A percentile compares a stretch with the other conserved stretches of the same genome.
These are phyloP conservation scores for Pasiphila rectangulata DNA, from an alignment of 2,888 invertebrate species.

Conservation along the genomic window DNA sequence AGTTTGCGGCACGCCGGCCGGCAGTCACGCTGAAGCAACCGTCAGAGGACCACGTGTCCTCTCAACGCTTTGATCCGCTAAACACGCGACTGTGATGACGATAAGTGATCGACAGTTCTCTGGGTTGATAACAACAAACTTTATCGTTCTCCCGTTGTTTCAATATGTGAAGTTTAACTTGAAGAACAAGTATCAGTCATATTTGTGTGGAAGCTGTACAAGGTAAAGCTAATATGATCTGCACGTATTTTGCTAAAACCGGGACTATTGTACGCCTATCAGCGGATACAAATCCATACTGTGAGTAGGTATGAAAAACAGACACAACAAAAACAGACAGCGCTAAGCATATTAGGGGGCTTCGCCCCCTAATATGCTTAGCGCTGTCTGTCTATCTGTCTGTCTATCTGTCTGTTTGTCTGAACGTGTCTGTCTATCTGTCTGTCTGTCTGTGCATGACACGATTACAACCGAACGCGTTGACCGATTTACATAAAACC, in stretches of 20 bases:
- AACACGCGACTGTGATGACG: conserved; percentile 70
- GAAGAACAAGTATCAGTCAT: conserved; percentile 48
- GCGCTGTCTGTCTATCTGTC: no score
- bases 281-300: conserved; percentile 50
- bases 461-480: no score
- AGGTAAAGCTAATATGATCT: conserved; percentile 74
- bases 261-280: conserved; percentile 57
- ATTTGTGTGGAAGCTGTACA: conserved; percentile 61
- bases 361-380: no score
- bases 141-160: conserved; percentile 45
- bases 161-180: conserved; percentile 53
- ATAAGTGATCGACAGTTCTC: conserved; percentile 70
- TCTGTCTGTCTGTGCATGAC: no score
- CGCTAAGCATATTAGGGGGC: no score
- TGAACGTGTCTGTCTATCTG: no score
- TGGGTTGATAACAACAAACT: conserved; percentile 57
- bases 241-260: conserved; percentile 66
- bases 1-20: conserved; percentile 71
- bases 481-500: no score
- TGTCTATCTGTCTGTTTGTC: no score
- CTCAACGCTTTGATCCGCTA: conserved; percentile 31
- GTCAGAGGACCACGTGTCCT: conserved; percentile 55
- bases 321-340: no score
- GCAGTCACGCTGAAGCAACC: conserved; percentile 67
- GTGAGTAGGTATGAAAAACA: conserved; percentile 41